Evolutionary conservation across 37 sponge, comb jelly and placozoan genomes (phyloP), one percentile per base, ranked within the genome.

Genomic region (Beroe ovata): DNA sequence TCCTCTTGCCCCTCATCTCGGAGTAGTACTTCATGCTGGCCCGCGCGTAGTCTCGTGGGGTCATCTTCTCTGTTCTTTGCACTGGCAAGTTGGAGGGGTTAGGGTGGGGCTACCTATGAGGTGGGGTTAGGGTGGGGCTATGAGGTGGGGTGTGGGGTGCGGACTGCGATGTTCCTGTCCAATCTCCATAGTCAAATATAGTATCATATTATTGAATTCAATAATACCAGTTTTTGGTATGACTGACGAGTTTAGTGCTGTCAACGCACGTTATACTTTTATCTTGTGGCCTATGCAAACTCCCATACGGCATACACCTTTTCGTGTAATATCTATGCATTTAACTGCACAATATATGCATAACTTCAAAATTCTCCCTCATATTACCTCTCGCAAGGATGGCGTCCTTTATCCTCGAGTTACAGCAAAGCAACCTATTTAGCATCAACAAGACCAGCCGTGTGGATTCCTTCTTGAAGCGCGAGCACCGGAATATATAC

Each of bases 41-140:
- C 1, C 84, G 84, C 3, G 84, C 84, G 47, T 77, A 77, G 84
- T 42, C 42, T 6, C 38, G 16, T 28, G 84, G 84, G 0, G 84
- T 77, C 84, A 42, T 66, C 69, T 66, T 66, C 32, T 66, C 54
- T n/a, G n/a, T n/a, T n/a, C n/a, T n/a, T n/a, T n/a, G n/a, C n/a
- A n/a, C n/a, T n/a, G n/a, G n/a, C n/a, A n/a, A n/a, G n/a, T n/a
- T n/a, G n/a, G n/a, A n/a, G n/a, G n/a, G n/a, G n/a, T n/a, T n/a
- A n/a, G n/a, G n/a, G n/a, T n/a, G 11, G 59, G 59, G 59, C 11
- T 58, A 11, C 59, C 16, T 18, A 19, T 19, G 59, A 58, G 59
- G 11, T 11, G 59, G 18, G 59, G 18, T 58, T 58, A 18, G 59
- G 59, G 59, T 11, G 18, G 18, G 59, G 11, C 16, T 19, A 18